Evolutionary conservation across 2,113 vertebrate genomes (phyloP).

Genomic region (Thamnaconus septentrionalis): DNA sequence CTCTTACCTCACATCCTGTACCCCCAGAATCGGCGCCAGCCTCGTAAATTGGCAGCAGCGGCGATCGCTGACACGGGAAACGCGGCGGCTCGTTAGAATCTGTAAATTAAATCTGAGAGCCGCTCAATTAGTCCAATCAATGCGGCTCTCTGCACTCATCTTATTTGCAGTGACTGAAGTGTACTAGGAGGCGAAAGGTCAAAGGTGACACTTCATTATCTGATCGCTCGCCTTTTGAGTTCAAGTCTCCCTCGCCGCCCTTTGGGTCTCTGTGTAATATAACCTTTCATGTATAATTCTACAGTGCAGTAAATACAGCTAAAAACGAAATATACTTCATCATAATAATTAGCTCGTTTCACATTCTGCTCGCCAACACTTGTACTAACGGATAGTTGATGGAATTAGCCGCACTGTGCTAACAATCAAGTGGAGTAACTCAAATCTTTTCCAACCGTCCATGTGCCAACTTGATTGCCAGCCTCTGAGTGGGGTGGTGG

Average conservation of each 20-base stretch:
- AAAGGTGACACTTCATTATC: neutral
- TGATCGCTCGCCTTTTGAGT: neutral
- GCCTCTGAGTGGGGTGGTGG: slow-evolving; percentile 21
- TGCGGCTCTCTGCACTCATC: neutral
- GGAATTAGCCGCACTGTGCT: no score
- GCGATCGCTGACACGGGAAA: no score
- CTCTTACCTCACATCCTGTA: neutral
- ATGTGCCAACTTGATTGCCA: slow-evolving; percentile 10
- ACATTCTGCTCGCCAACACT: no score
- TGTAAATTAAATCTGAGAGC: neutral
- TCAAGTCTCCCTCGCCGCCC: no score
- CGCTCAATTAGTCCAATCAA: neutral
- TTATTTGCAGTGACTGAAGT: neutral
- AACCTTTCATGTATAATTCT: no score
- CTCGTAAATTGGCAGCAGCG: no score
- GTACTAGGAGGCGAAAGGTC: neutral
- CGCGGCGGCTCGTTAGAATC: neutral
- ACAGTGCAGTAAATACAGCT: no score
- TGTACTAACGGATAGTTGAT: no score
- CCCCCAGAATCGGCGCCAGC: no score
- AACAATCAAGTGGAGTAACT: neutral
- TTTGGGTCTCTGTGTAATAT: no score
- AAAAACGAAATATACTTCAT: no score
- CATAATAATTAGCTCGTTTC: no score
- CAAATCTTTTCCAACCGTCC: neutral